Evolutionary conservation across 1,140 invertebrate species (phyloP).

Genomic region (Neotoxoptera formosana): DNA sequence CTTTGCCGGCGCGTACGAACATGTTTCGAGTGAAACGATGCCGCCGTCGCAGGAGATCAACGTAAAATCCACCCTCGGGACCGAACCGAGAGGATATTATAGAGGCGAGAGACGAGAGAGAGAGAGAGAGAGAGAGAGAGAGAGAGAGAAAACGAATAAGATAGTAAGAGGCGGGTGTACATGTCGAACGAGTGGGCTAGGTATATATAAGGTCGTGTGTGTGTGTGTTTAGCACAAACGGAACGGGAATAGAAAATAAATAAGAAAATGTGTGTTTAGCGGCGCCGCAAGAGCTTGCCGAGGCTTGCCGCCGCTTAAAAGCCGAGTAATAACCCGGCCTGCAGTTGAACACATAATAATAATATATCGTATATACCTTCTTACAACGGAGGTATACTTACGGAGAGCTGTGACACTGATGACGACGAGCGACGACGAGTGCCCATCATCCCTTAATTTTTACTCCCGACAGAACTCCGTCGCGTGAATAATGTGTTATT

Average conservation of each 20-base stretch:
- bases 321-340: background rate
- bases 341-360: background rate
- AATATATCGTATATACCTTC: no score
- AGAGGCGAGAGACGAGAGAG: background rate
- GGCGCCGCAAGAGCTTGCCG: no score
- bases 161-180: background rate
- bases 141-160: background rate
- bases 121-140: background rate
- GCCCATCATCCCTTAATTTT: background rate
- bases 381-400: background rate
- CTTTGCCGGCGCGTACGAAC: background rate
- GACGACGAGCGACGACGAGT: background rate
- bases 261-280: background rate
- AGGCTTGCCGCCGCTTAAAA: background rate
- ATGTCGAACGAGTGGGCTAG: background rate
- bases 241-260: background rate
- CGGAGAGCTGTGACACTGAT: background rate
- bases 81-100: background rate
- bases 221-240: no score
- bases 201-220: background rate
- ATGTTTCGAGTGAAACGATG: background rate
- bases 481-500: background rate
- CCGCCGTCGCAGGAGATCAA: constrained; percentile 6
- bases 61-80: constrained; percentile 13
- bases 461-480: background rate